Percentiles rank a stretch among this genome's conserved stretches.
These are phyloP conservation scores for Phytoseiulus persimilis DNA, from an alignment of 2,888 invertebrate species.

Conservation along the genomic window DNA sequence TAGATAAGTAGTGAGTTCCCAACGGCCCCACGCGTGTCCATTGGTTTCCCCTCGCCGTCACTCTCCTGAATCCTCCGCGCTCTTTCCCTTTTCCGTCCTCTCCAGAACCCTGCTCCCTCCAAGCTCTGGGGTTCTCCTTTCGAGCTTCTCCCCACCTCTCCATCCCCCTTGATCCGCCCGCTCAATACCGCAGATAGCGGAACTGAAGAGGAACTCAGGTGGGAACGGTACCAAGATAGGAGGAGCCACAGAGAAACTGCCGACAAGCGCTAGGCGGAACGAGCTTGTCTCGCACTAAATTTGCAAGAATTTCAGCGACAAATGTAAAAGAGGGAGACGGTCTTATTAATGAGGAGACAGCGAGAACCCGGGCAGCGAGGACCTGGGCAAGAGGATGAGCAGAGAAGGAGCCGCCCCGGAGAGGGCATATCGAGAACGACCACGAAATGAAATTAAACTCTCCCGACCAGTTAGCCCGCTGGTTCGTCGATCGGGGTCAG, in stretches of 20 bases:
- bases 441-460: constrained; percentile 5
- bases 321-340: not conserved
- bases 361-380: not conserved
- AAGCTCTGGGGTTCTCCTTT: too few species aligned
- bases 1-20: not conserved
- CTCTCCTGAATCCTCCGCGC: not conserved
- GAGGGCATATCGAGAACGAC: not conserved
- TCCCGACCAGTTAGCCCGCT: not conserved
- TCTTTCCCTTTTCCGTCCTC: not conserved
- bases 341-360: not conserved
- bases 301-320: not conserved
- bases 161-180: not conserved
- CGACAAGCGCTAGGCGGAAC: too few species aligned
- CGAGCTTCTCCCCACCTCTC: too few species aligned
- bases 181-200: not conserved
- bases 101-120: not conserved
- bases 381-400: not conserved
- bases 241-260: too few species aligned
- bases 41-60: not conserved
- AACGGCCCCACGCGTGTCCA: not conserved
- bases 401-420: not conserved
- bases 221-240: not conserved
- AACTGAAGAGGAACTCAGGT: not conserved
- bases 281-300: too few species aligned
- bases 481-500: not conserved